Percentiles rank a stretch among this genome's conserved stretches.
Conservation (phyloP, 2,888 invertebrate species). For the Timandra comae region DNA sequence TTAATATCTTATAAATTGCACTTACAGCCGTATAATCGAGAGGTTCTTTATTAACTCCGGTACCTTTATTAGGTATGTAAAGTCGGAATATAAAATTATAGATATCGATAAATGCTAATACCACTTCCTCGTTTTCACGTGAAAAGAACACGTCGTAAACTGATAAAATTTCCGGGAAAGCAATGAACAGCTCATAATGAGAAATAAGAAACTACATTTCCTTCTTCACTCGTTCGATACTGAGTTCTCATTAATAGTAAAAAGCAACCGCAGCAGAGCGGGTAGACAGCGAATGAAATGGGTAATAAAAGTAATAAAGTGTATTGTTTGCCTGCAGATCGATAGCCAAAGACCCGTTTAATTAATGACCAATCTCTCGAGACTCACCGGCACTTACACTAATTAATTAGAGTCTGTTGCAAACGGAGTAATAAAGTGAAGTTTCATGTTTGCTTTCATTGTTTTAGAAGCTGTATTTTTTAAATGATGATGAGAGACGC, state of each 20-base stretch:
- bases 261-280: constrained; percentile 35
- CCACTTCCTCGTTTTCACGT: too few relatives aligned
- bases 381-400: constrained; percentile 71
- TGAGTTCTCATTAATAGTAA: constrained; percentile 41
- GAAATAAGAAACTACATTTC: constrained; percentile 29
- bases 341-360: constrained; percentile 65
- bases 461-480: constrained; percentile 40
- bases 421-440: constrained; percentile 54
- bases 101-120: too few relatives aligned
- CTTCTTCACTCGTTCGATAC: constrained; percentile 25
- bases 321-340: constrained; percentile 67
- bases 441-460: constrained; percentile 44
- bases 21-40: too few relatives aligned
- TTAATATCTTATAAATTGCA: too few relatives aligned
- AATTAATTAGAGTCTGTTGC: constrained; percentile 65
- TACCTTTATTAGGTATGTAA: too few relatives aligned
- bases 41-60: too few relatives aligned
- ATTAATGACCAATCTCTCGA: constrained; percentile 71
- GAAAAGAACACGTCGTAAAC: constrained; percentile 4
- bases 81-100: too few relatives aligned
- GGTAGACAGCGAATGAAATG: constrained; percentile 52
- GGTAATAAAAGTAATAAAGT: constrained; percentile 67
- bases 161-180: constrained; percentile 18
- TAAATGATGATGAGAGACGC: constrained; percentile 16
- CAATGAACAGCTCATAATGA: constrained; percentile 16